Percentiles rank a stretch among this genome's conserved stretches.
phyloP scores from a whole-genome alignment of 2,888 invertebrate genomes.

The Alsophila aescularia region DNA sequence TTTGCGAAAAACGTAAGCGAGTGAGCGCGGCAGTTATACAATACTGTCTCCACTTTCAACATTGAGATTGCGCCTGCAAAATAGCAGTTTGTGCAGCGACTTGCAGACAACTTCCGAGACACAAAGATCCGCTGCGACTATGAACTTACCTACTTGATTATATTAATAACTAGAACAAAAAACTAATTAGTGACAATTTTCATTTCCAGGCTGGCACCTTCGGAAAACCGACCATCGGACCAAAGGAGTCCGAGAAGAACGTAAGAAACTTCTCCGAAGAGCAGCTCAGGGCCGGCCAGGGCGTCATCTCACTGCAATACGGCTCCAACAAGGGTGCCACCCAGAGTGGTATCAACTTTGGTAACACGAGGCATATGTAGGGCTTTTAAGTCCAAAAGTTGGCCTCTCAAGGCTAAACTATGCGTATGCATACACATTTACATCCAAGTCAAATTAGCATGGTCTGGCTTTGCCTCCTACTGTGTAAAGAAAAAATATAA shows the following conservation, averaged over 20 bases:
- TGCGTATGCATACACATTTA: constrained; percentile 2
- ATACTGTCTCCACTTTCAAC: too few relatives aligned
- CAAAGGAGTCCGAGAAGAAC: constrained; percentile 98
- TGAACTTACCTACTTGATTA: too few relatives aligned
- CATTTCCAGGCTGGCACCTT: constrained; percentile 88
- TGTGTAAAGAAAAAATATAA: not conserved
- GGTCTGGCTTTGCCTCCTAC: constrained; percentile 6
- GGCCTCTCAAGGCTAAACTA: not conserved
- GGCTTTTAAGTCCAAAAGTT: not conserved
- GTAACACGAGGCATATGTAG: constrained; percentile 98
- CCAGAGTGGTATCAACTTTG: constrained; percentile 98
- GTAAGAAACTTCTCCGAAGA: constrained; percentile 97
- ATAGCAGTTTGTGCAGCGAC: too few relatives aligned
- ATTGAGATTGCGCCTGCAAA: too few relatives aligned
- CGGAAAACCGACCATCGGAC: constrained; percentile 96
- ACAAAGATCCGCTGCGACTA: too few relatives aligned
- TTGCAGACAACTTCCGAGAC: too few relatives aligned
- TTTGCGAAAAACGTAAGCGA: too few relatives aligned
- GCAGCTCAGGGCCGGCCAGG: constrained; percentile 95
- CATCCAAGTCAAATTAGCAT: constrained; percentile 23
- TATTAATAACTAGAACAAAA: too few relatives aligned
- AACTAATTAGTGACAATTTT: too few relatives aligned
- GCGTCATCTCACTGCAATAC: constrained; percentile 97
- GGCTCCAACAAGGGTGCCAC: constrained; percentile 99
- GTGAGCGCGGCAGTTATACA: too few relatives aligned